Percentiles rank a stretch among this genome's conserved stretches.
These are phyloP conservation scores for Lissocephala sabroskyi DNA, from an alignment of 2,888 invertebrate species.

Conservation along the genomic window DNA sequence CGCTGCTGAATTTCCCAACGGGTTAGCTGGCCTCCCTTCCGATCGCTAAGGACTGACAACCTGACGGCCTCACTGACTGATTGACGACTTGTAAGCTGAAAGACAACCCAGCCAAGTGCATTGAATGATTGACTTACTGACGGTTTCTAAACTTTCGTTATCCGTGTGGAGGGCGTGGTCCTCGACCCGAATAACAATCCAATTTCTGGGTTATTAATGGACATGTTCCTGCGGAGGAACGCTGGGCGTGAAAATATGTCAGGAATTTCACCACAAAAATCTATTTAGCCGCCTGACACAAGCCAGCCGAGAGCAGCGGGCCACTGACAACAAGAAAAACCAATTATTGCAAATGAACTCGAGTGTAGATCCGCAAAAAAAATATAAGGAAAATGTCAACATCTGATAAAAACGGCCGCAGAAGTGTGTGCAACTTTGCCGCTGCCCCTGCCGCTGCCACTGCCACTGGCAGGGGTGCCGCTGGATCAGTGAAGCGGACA, in stretches of 20 bases:
- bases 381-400: no score
- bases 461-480: no score
- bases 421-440: slow-evolving; percentile 11
- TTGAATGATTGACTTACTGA: slow-evolving; percentile 22
- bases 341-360: slow-evolving; percentile 71
- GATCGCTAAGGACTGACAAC: not conserved
- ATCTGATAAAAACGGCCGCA: slow-evolving; percentile 59
- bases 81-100: not conserved
- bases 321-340: slow-evolving; percentile 64
- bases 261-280: slow-evolving; percentile 39
- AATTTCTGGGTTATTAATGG: slow-evolving; percentile 34
- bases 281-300: slow-evolving; percentile 16
- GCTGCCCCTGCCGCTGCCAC: no score
- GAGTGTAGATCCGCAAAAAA: slow-evolving; percentile 70
- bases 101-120: not conserved
- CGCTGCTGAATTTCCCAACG: no score
- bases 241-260: slow-evolving; percentile 43
- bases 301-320: not conserved
- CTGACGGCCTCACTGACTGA: slow-evolving; percentile 12
- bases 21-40: no score
- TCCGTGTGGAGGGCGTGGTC: no score
- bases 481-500: not conserved
- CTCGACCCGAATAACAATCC: no score
- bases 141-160: no score
- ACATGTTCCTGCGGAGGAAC: slow-evolving; percentile 5